Percentiles rank a stretch among this genome's conserved stretches.
Conservation (phyloP, 2,888 invertebrate species). For the Cephus spinipes region DNA sequence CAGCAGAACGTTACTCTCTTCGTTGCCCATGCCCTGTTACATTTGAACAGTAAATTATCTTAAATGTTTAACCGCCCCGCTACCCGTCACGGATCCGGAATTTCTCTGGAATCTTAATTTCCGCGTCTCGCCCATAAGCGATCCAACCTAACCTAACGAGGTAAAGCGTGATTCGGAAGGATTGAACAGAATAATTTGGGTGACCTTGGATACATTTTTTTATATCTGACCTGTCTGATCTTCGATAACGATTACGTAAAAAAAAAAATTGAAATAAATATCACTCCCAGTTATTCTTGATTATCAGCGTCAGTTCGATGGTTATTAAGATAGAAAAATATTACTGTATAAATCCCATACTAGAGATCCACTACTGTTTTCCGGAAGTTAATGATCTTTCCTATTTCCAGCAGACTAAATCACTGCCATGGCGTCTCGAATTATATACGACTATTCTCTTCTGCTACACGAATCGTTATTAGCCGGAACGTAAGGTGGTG, state of each 20-base stretch:
- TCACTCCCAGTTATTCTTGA: too few relatives aligned
- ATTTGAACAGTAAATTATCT: conserved; percentile 57
- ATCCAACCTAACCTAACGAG: too few relatives aligned
- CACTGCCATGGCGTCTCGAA: not conserved
- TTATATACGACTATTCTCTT: not conserved
- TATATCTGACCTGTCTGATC: too few relatives aligned
- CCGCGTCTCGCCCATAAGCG: conserved; percentile 1
- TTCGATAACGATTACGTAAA: too few relatives aligned
- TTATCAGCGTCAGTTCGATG: too few relatives aligned
- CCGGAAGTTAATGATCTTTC: not conserved
- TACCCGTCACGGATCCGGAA: conserved; percentile 20
- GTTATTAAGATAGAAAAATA: too few relatives aligned
- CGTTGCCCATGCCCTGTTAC: conserved; percentile 32
- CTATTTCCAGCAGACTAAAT: not conserved
- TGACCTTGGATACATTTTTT: too few relatives aligned
- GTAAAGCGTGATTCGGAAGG: too few relatives aligned
- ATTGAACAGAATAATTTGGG: too few relatives aligned
- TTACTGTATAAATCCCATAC: too few relatives aligned
- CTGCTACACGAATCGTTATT: conserved; percentile 42
- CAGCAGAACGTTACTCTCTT: conserved; percentile 56
- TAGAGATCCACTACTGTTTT: not conserved
- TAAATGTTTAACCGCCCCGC: conserved; percentile 24
- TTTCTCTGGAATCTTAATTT: conserved; percentile 51
- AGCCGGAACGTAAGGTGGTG: conserved; percentile 50
- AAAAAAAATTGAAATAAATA: too few relatives aligned